Evolutionary conservation across 92 coral and sea anemone species (phyloP).

Genomic region (Palythoa grandiflora): DNA sequence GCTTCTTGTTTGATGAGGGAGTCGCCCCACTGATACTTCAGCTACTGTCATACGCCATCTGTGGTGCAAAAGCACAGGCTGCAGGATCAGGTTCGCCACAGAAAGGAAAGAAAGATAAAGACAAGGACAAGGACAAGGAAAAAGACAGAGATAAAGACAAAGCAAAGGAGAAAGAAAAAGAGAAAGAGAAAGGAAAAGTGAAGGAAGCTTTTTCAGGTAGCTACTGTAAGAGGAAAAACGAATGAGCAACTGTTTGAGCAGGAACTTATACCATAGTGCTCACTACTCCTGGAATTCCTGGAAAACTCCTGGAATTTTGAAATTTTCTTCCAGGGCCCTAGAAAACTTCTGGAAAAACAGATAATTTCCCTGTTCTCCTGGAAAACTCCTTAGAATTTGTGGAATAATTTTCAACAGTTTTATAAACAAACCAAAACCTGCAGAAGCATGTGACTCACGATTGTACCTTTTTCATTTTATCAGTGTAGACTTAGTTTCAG

Average conservation of each 20-base stretch:
- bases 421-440: too few species aligned
- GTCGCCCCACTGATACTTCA: conserved; percentile 93
- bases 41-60: conserved; percentile 90
- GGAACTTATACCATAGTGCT: too few species aligned
- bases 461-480: too few species aligned
- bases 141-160: conserved; percentile 60
- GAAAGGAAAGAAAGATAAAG: conserved; percentile 82
- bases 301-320: too few species aligned
- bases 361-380: too few species aligned
- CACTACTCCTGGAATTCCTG: too few species aligned
- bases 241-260: neutral
- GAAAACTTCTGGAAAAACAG: too few species aligned
- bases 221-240: neutral
- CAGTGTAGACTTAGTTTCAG: too few species aligned
- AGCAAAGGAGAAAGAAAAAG: conserved; percentile 7
- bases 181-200: neutral
- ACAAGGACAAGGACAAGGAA: conserved; percentile 80
- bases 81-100: conserved; percentile 72
- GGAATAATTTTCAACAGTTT: too few species aligned
- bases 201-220: conserved; percentile 14
- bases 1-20: conserved; percentile 96
- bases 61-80: conserved; percentile 78
- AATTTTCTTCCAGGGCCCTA: too few species aligned
- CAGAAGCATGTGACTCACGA: too few species aligned
- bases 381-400: too few species aligned